phyloP scores from a whole-genome alignment of 1,140 invertebrate genomes.

The Orius insidiosus region DNA sequence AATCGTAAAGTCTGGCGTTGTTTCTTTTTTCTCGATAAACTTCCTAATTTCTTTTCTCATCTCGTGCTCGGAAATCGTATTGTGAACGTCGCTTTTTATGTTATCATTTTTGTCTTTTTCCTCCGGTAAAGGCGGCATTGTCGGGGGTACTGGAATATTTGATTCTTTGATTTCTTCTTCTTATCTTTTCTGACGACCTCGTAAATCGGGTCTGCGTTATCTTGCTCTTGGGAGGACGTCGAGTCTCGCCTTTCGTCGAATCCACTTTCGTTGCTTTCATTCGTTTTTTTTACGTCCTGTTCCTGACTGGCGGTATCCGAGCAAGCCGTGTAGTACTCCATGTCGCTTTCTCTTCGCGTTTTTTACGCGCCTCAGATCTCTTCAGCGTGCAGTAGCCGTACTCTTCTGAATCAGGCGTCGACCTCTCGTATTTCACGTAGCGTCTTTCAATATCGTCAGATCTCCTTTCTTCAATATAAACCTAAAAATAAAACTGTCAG shows the following conservation, averaged over 20 bases:
- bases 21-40: slow-evolving; percentile 7
- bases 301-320: slow-evolving; percentile 5
- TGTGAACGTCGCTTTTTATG: slow-evolving; percentile 4
- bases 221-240: slow-evolving; percentile 4
- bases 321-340: slow-evolving; percentile 9
- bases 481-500: not conserved
- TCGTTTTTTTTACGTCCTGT: not conserved
- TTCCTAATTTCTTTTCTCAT: slow-evolving; percentile 6
- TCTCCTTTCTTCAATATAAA: slow-evolving; percentile 3
- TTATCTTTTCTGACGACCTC: not conserved
- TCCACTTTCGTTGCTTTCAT: slow-evolving; percentile 10
- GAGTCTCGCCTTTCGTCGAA: slow-evolving; percentile 10
- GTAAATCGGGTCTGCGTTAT: not conserved
- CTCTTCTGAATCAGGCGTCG: not conserved
- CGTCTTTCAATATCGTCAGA: slow-evolving; percentile 4
- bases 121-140: not conserved
- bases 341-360: slow-evolving; percentile 4
- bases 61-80: not conserved
- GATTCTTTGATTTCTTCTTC: not conserved
- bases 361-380: not conserved
- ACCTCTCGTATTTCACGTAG: slow-evolving; percentile 7
- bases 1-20: slow-evolving; percentile 1
- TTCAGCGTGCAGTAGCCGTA: slow-evolving; percentile 4
- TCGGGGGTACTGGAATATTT: not conserved
- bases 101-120: not conserved